Evolutionary conservation across 2,797 vertebrate species (phyloP), one percentile per base, ranked within the genome.

Genomic region (Clarias fuscus): DNA sequence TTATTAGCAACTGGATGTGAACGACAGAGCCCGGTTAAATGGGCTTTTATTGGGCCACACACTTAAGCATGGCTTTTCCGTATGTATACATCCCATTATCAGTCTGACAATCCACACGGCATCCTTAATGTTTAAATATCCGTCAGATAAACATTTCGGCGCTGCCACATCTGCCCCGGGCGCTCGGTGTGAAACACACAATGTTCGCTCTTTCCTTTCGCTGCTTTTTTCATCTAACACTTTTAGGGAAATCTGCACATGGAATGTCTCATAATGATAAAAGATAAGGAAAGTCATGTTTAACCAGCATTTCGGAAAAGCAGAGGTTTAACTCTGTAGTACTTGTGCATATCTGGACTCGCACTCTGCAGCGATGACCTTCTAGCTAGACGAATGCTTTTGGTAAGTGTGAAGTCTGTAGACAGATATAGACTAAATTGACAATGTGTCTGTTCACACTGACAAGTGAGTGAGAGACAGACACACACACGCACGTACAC

Each of bases 41-140:
- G 58, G 90, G 88, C 91, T 93, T 94, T 94, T 91, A 94, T 90
- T 90, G 90, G 86, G 87, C 90, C 91, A 91, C 90, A 90, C 91
- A 87, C 90, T 90, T 84, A 65, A 85, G 59, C 56, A 11, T 24
- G 62, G 64, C 70, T 79, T 88, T 86, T 88, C 87, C 83, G 65
- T 83, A 62, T 86, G 83, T 86, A 85, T 86, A 85, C 85, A 86
- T 75, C 65, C 58, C 85, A 43, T 76, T 7, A 83, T 86, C 85
- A 80, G 40, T 67, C 73, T 40, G 18, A 27, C n/a, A 18, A 67
- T 81, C 78, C 61, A 17, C 48, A 27, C 56, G 20, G 77, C 40
- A 20, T 77, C 43, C 61, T 84, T 85, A 20, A 79, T 80, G 64
- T 86, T 87, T 82, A 84, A 89, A 86, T 84, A 89, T 56, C 61